phyloP scores from a whole-genome alignment of 1,140 invertebrate genomes.

The Saccostrea cuccullata region DNA sequence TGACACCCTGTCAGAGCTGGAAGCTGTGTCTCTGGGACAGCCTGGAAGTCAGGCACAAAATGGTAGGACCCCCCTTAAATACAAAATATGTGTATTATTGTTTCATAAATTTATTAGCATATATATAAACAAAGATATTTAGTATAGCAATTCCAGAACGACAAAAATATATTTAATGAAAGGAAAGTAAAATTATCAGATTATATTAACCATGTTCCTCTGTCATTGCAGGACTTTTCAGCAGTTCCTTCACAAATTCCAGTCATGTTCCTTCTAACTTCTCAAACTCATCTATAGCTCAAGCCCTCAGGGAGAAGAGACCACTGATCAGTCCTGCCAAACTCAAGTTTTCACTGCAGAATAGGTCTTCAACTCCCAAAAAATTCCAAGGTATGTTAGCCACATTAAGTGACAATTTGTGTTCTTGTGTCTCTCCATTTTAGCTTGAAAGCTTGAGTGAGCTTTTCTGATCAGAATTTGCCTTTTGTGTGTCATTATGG shows the following conservation, averaged over 20 bases:
- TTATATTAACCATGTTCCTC: not conserved
- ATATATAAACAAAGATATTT: too few relatives aligned
- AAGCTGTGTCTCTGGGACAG: conserved; percentile 23
- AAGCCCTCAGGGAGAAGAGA: not conserved
- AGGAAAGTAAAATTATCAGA: too few relatives aligned
- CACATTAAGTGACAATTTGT: too few relatives aligned
- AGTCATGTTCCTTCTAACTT: conserved; percentile 5
- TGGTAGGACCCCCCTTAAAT: too few relatives aligned
- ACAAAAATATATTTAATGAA: too few relatives aligned
- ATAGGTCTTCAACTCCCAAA: conserved; percentile 4
- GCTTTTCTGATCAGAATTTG: too few relatives aligned
- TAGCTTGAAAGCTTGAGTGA: too few relatives aligned
- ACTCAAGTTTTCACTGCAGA: not conserved
- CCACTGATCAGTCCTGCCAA: conserved; percentile 33
- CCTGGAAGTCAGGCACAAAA: not conserved
- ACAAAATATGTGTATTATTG: too few relatives aligned
- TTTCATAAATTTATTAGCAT: too few relatives aligned
- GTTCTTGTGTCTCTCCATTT: too few relatives aligned
- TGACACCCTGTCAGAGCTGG: conserved; percentile 39
- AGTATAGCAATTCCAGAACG: too few relatives aligned
- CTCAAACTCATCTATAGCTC: not conserved
- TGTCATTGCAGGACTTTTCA: conserved; percentile 10
- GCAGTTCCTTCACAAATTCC: conserved; percentile 2
- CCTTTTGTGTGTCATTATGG: too few relatives aligned
- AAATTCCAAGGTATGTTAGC: conserved; percentile 22